phyloP scores from a whole-genome alignment of 2,113 vertebrate species.

The Phylloscopus whistleri region DNA sequence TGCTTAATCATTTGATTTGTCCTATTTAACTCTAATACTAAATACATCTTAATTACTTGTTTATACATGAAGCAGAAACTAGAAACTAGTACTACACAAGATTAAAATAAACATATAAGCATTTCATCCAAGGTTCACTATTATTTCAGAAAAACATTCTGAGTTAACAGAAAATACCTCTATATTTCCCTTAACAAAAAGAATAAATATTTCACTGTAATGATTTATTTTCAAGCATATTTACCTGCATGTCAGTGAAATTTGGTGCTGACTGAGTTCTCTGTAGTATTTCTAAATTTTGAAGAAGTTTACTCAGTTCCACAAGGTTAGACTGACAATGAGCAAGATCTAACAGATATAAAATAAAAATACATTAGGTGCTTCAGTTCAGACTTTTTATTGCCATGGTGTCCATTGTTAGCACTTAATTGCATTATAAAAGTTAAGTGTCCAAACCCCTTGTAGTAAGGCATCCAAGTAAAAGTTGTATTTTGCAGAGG shows the following conservation, averaged over 20 bases:
- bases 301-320: conserved; percentile 92
- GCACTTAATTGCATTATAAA: background rate
- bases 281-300: conserved; percentile 97
- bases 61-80: background rate
- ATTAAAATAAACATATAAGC: background rate
- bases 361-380: background rate
- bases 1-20: background rate
- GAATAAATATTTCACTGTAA: background rate
- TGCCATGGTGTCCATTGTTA: background rate
- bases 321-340: conserved; percentile 94
- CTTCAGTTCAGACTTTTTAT: background rate
- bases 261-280: conserved; percentile 97
- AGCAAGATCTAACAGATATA: conserved; percentile 84
- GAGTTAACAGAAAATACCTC: background rate
- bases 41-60: background rate
- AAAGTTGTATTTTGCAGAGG: background rate
- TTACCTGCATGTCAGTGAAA: conserved; percentile 94
- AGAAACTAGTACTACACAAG: background rate
- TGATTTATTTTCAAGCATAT: background rate
- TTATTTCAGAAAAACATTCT: background rate
- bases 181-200: background rate
- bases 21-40: background rate
- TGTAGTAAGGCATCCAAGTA: background rate
- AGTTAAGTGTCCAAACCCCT: background rate
- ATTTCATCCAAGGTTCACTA: background rate